phyloP scores from a whole-genome alignment of 2,888 invertebrate genomes.

The Allophyes oxyacanthae region DNA sequence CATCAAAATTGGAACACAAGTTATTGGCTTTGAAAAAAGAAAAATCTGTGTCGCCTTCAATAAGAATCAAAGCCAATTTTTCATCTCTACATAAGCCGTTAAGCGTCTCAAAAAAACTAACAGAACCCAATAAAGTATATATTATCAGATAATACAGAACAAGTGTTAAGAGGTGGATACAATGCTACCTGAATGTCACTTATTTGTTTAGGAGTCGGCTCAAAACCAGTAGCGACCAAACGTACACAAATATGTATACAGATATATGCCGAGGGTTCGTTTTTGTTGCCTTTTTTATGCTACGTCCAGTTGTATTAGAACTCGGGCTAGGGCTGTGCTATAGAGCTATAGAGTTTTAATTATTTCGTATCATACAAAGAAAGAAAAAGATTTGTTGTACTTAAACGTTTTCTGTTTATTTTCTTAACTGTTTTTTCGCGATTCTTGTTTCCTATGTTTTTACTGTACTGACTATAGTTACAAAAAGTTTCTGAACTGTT shows the following conservation, averaged over 20 bases:
- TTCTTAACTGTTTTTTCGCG: too few species aligned
- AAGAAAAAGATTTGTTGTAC: background rate
- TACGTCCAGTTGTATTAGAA: conserved; percentile 81
- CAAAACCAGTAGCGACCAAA: conserved; percentile 87
- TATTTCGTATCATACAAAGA: background rate
- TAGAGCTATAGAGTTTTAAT: conserved; percentile 3
- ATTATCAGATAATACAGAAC: conserved; percentile 87
- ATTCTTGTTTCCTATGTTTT: too few species aligned
- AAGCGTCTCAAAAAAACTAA: conserved; percentile 25
- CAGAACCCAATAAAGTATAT: conserved; percentile 67
- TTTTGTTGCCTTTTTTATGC: conserved; percentile 84
- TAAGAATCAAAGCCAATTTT: conserved; percentile 17
- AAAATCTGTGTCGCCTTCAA: background rate
- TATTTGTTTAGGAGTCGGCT: conserved; percentile 87
- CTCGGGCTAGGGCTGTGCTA: conserved; percentile 71
- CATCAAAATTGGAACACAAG: too few species aligned
- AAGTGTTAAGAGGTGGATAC: conserved; percentile 80
- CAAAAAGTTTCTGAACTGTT: too few species aligned
- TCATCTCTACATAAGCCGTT: conserved; percentile 26
- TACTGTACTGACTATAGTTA: too few species aligned
- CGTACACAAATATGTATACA: conserved; percentile 69
- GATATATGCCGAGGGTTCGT: conserved; percentile 73
- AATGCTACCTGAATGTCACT: conserved; percentile 86
- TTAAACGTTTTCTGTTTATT: too few species aligned
- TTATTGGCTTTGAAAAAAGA: too few species aligned